Evolutionary conservation across 2,888 invertebrate species (phyloP).

Genomic region (Apoderus coryli): DNA sequence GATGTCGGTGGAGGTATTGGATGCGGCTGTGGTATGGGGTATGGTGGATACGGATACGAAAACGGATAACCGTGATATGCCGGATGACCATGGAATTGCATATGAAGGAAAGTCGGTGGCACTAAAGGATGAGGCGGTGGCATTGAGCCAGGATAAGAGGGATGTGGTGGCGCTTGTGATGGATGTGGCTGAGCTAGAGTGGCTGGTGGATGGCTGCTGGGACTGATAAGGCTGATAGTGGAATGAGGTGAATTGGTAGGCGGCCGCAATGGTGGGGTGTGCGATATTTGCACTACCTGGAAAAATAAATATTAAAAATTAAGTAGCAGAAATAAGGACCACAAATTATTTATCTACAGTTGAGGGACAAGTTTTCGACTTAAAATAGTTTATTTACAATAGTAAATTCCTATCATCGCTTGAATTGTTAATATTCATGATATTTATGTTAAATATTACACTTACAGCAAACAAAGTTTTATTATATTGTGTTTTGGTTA

Average conservation of each 20-base stretch:
- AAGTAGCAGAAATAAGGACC: neutral
- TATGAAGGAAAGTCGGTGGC: conserved; percentile 48
- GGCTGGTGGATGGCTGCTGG: conserved; percentile 36
- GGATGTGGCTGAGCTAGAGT: conserved; percentile 47
- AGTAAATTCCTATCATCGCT: no score
- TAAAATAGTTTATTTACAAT: no score
- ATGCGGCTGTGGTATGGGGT: conserved; percentile 60
- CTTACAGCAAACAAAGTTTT: no score
- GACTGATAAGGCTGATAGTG: conserved; percentile 47
- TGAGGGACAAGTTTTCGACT: no score
- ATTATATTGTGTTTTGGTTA: no score
- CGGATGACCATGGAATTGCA: conserved; percentile 48
- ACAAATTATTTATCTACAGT: no score
- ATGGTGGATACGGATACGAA: conserved; percentile 51
- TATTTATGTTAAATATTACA: no score
- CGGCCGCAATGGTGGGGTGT: conserved; percentile 34
- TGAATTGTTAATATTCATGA: no score
- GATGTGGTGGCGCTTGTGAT: conserved; percentile 47
- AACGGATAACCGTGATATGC: conserved; percentile 56
- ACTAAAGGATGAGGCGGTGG: conserved; percentile 60
- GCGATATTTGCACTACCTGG: conserved; percentile 23
- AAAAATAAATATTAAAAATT: neutral
- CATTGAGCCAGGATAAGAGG: conserved; percentile 43
- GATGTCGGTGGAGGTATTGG: conserved; percentile 49
- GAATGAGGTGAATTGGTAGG: conserved; percentile 36